Conservation (phyloP, 2,888 invertebrate species). For the Eubasilissa splendida region DNA sequence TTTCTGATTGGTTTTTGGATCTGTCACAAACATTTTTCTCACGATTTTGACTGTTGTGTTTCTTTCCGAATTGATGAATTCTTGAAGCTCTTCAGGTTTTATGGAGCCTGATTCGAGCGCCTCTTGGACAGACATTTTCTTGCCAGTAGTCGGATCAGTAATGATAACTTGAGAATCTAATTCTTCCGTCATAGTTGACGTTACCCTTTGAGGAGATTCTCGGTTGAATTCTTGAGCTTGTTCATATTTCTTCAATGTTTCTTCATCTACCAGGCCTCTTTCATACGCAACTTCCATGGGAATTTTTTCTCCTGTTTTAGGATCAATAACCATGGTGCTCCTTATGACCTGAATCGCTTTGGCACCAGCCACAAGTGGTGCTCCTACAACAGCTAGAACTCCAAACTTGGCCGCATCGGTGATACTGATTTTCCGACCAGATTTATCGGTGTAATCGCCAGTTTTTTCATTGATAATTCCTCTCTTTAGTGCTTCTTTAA, state of each 20-base stretch:
- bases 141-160: constrained; percentile 66
- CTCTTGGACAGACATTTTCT: constrained; percentile 68
- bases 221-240: constrained; percentile 63
- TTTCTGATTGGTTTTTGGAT: constrained; percentile 71
- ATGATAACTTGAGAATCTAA: constrained; percentile 67
- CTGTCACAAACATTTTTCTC: constrained; percentile 60
- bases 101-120: constrained; percentile 65
- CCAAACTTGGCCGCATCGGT: constrained; percentile 70
- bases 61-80: constrained; percentile 57
- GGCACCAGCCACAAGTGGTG: constrained; percentile 82
- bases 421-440: constrained; percentile 78
- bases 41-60: constrained; percentile 54
- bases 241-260: constrained; percentile 72
- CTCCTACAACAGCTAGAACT: constrained; percentile 83
- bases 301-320: constrained; percentile 84
- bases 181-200: constrained; percentile 69
- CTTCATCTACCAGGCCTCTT: constrained; percentile 79
- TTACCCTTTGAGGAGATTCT: constrained; percentile 52
- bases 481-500: constrained; percentile 71
- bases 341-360: constrained; percentile 79
- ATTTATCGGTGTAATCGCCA: constrained; percentile 78
- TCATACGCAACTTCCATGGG: constrained; percentile 87
- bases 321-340: constrained; percentile 80
- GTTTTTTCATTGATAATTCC: constrained; percentile 66
- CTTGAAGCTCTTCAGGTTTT: constrained; percentile 62